Evolutionary conservation across 2,888 invertebrate species (phyloP), one percentile per base, ranked within the genome.

Genomic region (Trileptium ribeirensis): DNA sequence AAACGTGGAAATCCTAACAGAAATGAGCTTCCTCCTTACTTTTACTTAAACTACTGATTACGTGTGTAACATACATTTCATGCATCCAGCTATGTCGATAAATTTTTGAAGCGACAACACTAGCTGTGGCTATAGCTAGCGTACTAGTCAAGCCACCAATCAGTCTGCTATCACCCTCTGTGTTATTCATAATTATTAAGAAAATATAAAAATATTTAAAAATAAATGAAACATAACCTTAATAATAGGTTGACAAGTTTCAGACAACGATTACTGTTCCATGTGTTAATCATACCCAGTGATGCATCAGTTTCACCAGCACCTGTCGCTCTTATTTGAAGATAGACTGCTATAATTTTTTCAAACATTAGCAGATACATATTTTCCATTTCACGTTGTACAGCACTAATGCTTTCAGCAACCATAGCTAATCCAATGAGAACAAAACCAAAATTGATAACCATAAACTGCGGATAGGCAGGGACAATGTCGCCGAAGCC

Each of bases 401-500:
- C 34, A n/a, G 79, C 75, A 37, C 79, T 81, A 36, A 82, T 38
- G 67, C 74, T 74, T 29, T 81, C 82, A 33, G 74, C 39, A 24
- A 81, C 74, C 33, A 82, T 67, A 0, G 82, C 79, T 37, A 82
- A 39, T 31, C 82, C 82, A 8, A 82, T 74, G 15, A 82, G 36
- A 2, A 82, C 81, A 38, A 82, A 70, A 34, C 40, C 78, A 79
- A 82, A 79, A 31, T 79, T 81, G 19, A 82, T 1, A 8, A 81
- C 74, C 67, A 79, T 81, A 74, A 31, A 82, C 74, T 82, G 29
- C 0, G 82, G 82, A 64, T 81, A 78, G 0, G 34, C 67, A 3
- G 82, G 82, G 0, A 64, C 31, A 2, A 82, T 64, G 67, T 82
- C 82, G 29, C 82, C 82, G 33, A 82, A 79, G 33, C 82, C 82